Conservation (phyloP, 2,113 vertebrate species). For the Gymnobelideus leadbeateri region DNA sequence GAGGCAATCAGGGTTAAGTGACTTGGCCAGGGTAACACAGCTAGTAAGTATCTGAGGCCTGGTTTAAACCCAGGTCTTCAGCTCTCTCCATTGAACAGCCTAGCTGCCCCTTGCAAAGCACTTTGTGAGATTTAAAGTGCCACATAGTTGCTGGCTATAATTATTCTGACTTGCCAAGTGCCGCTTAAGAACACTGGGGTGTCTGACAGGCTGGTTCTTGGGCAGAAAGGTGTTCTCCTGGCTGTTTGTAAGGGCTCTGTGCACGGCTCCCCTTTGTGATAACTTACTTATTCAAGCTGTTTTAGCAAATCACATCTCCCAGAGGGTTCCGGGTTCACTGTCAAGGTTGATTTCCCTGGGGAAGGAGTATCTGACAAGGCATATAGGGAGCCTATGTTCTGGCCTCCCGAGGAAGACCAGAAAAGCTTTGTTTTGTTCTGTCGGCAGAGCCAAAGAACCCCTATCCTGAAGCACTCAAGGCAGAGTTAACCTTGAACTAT, state of each 20-base stretch:
- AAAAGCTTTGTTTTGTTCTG: neutral
- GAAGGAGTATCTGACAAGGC: neutral
- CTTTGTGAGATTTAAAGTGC: neutral
- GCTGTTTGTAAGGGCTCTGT: neutral
- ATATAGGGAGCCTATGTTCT: neutral
- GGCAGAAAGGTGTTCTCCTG: neutral
- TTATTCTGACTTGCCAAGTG: neutral
- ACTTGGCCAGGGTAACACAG: too few relatives aligned
- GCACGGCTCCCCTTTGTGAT: neutral
- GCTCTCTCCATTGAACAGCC: too few relatives aligned
- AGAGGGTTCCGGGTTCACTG: neutral
- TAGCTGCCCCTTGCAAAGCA: neutral
- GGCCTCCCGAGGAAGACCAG: neutral
- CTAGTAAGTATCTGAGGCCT: too few relatives aligned
- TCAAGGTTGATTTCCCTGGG: neutral
- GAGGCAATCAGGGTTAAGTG: too few relatives aligned
- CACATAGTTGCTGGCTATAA: neutral
- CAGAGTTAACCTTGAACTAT: neutral
- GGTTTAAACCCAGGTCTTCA: neutral
- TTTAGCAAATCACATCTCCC: slow-evolving; percentile 1
- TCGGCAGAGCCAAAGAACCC: neutral
- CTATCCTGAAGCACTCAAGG: neutral
- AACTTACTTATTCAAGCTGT: neutral
- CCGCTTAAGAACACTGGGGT: neutral
- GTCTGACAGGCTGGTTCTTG: neutral